These are phyloP conservation scores for Pollenia angustigena DNA, from an alignment of 2,888 invertebrate species.

Conservation along the genomic window DNA sequence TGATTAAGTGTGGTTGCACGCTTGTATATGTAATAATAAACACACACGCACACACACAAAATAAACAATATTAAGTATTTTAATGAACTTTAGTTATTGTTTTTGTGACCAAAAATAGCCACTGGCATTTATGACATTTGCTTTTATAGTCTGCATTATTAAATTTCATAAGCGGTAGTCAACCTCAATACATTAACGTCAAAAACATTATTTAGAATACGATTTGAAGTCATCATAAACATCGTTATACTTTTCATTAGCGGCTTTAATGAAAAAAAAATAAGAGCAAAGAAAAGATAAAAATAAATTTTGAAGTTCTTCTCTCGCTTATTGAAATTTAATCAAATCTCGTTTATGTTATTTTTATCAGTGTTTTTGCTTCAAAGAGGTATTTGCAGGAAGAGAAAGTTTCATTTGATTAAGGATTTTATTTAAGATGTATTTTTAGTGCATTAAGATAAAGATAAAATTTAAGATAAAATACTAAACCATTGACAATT, in stretches of 20 bases:
- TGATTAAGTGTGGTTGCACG: not conserved
- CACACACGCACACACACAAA: not conserved
- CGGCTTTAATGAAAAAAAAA: conserved; percentile 20
- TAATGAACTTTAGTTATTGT: conserved; percentile 44
- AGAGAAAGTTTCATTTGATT: not conserved
- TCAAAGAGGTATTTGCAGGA: not conserved
- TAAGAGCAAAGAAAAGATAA: not conserved
- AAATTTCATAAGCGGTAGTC: conserved; percentile 22
- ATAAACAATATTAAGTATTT: conserved; percentile 33
- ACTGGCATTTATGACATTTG: conserved; percentile 52
- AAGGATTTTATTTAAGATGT: not conserved
- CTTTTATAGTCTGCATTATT: conserved; percentile 44
- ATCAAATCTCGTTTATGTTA: conserved; percentile 6
- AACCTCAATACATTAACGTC: not conserved
- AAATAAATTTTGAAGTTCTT: not conserved
- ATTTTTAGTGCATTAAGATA: not conserved
- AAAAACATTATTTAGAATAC: not conserved
- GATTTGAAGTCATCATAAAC: not conserved
- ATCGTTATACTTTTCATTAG: conserved; percentile 29
- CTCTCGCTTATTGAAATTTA: conserved; percentile 1
- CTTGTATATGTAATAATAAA: not conserved
- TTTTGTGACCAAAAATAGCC: conserved; percentile 42
- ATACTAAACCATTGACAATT: not conserved
- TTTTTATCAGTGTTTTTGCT: not conserved
- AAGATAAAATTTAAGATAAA: not conserved